A percentile compares a stretch with the other conserved stretches of the same genome.
Evolutionary conservation across 2,888 invertebrate species (phyloP).

Genomic region (Coelogynopora nodosa): DNA sequence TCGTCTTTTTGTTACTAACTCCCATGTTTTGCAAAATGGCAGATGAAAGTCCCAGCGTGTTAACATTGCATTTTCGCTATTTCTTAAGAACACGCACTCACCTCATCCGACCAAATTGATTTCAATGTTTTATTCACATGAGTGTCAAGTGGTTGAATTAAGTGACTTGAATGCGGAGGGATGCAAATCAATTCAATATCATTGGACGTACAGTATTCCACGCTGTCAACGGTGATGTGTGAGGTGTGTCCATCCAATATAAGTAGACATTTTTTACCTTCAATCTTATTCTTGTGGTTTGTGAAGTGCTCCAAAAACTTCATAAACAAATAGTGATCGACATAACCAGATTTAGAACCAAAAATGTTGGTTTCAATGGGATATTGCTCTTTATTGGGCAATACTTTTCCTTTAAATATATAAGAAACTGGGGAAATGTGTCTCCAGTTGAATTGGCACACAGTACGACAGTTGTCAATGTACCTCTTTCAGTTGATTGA

Average conservation of each 20-base stretch:
- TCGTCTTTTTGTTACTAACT: conserved; percentile 5
- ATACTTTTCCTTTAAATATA: background rate
- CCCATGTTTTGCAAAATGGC: conserved; percentile 10
- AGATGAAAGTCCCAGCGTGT: conserved; percentile 11
- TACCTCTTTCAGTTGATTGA: background rate
- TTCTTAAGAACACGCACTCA: background rate
- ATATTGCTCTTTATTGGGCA: background rate
- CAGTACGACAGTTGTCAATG: background rate
- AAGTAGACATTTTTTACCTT: background rate
- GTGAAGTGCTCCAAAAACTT: conserved; percentile 8
- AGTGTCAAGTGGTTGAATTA: background rate
- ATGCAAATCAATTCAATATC: conserved; percentile 12
- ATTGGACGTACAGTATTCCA: background rate
- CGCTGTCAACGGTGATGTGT: background rate
- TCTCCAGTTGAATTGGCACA: background rate
- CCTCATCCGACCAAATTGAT: background rate
- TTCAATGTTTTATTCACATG: background rate
- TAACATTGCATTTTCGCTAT: conserved; percentile 13
- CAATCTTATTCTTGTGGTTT: background rate
- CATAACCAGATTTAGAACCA: too few species aligned
- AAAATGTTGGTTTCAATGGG: too few species aligned
- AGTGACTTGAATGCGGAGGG: background rate
- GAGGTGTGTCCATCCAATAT: background rate
- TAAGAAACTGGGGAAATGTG: background rate
- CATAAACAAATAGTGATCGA: background rate